Base-by-base conservation (phyloP, 2,888 invertebrate genomes). In the Dasypogon diadema region DNA sequence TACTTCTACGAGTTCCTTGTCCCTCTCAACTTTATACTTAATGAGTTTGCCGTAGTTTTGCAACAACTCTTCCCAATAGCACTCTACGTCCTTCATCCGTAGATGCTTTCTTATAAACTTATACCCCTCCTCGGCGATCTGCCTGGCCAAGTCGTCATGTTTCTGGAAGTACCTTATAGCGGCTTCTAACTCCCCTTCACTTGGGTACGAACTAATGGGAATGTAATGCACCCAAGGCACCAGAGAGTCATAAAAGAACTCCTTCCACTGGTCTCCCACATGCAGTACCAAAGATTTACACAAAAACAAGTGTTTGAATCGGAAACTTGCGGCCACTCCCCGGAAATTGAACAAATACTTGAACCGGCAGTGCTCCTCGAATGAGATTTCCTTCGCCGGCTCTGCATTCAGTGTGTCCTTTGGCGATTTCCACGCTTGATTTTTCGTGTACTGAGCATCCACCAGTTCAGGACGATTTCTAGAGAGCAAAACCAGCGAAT, bases 351-450 rank as follows among this genome's bases (percentile, higher is more conserved):
- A 98, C 48, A 98, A 88, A 85, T 95, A 98, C 85, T 95, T 96
- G 86, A 92, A 98, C 85, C 91, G 90, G 86, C 98, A 99, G 84
- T 98, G 98, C 10, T 95, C 92, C 87, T 96, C 95, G 80, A 99
- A 91, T 0, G 93, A 89, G 0, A 96, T 92, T 87, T 98, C 98
- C 75, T 89, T 82, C 0, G 97, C 98, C 63, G 98, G 95, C 22
- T 92, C 89, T 12, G 90, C 91, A 82, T 93, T 89, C 8, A 98
- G 88, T 0, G 98, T 98, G 82, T 98, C 98, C 91, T 96, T 91
- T 79, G 93, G 92, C 3, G 97, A 97, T 87, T 95, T 98, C 98
- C 98, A 99, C 0, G 98, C 98, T 87, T 99, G 99, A 86, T 99
- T 99, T 87, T 97, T 98, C 0, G 98, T 99, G 83, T 98, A 99